Percentiles rank a stretch among this genome's conserved stretches.
Conservation (phyloP, 2,113 vertebrate genomes). For the Vombatus ursinus region DNA sequence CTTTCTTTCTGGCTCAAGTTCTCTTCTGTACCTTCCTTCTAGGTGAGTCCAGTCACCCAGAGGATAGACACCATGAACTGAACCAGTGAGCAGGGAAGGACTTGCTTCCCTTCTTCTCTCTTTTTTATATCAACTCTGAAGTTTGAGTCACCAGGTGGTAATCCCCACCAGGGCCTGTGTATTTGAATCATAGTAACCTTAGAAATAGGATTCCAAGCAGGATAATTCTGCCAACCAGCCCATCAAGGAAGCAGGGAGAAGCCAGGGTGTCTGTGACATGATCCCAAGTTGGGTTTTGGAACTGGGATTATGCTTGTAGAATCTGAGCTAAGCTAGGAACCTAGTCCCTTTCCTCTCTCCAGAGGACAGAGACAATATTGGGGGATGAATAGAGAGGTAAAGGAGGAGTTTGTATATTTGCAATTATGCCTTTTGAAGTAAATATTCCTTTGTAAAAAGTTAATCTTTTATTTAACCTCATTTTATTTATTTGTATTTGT, state of each 20-base stretch:
- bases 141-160: neutral
- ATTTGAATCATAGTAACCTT: no score
- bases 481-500: neutral
- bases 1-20: neutral
- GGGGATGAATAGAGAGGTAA: neutral
- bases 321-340: neutral
- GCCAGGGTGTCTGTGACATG: no score
- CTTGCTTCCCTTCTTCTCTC: neutral
- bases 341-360: neutral
- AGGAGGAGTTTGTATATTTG: neutral
- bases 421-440: neutral
- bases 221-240: no score
- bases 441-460: neutral
- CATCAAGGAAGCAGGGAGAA: no score
- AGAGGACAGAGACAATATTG: neutral
- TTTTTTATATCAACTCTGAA: neutral
- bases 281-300: neutral
- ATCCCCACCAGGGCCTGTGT: no score
- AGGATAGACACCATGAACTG: neutral
- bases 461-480: neutral
- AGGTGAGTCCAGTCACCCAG: neutral
- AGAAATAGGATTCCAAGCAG: no score
- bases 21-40: neutral
- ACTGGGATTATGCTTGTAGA: no score
- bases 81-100: neutral